A percentile compares a stretch with the other conserved stretches of the same genome.
Conservation (phyloP, 2,113 vertebrate species). For the Irena cyanogastra region DNA sequence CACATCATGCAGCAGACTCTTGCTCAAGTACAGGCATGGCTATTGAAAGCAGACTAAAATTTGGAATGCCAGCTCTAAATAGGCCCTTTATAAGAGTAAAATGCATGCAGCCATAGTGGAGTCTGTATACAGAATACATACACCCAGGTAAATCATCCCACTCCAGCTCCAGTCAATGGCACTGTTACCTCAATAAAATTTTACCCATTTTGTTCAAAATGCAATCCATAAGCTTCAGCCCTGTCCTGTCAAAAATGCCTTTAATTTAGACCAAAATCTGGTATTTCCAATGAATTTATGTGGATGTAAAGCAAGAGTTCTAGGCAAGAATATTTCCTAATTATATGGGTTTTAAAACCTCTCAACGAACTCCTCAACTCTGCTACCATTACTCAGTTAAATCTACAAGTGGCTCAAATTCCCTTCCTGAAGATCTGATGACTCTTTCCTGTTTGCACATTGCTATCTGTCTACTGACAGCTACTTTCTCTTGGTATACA, state of each 20-base stretch:
- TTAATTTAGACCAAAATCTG: neutral
- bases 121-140: neutral
- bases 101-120: neutral
- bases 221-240: neutral
- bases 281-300: neutral
- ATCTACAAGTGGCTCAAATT: neutral
- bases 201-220: neutral
- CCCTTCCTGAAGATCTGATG: neutral
- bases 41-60: neutral
- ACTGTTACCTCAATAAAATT: neutral
- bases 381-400: neutral
- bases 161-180: neutral
- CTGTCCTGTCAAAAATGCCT: neutral
- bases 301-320: neutral
- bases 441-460: neutral
- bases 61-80: neutral
- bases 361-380: neutral
- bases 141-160: neutral
- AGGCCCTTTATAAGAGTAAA: neutral
- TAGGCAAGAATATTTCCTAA: neutral
- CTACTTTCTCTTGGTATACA: neutral
- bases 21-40: neutral
- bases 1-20: neutral
- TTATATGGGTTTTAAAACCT: neutral
- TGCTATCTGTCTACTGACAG: neutral